These are phyloP conservation scores for Atherinomorus stipes DNA, from an alignment of 2,113 vertebrate species.

Conservation along the genomic window DNA sequence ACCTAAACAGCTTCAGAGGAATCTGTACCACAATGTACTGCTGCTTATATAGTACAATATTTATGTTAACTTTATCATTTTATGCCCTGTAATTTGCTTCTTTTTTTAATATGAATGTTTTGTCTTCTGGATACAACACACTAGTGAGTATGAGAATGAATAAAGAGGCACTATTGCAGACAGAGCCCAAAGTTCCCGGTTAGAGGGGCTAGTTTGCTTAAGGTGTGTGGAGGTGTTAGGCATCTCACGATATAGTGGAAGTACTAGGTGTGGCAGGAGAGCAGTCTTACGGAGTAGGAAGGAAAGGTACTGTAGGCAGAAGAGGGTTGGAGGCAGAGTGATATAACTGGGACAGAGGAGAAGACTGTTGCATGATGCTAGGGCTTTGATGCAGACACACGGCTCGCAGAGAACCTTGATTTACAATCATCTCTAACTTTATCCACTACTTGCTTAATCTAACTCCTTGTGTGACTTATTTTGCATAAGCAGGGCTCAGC, in stretches of 20 bases:
- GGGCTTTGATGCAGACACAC: constrained; percentile 44
- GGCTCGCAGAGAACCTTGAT: neutral
- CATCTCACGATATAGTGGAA: constrained; percentile 44
- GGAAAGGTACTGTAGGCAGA: constrained; percentile 57
- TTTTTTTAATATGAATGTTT: constrained; percentile 6
- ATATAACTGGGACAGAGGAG: constrained; percentile 59
- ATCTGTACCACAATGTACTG: constrained; percentile 16
- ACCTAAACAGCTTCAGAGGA: constrained; percentile 37
- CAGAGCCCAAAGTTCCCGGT: constrained; percentile 36
- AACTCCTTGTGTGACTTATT: neutral
- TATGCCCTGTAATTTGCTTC: neutral
- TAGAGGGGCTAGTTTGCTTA: constrained; percentile 42
- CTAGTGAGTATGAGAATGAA: constrained; percentile 27
- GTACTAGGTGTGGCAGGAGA: constrained; percentile 34
- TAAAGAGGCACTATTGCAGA: constrained; percentile 9
- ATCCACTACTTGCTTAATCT: neutral
- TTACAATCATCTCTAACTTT: neutral
- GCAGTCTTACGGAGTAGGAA: constrained; percentile 51
- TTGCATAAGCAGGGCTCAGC: neutral
- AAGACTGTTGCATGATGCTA: constrained; percentile 42
- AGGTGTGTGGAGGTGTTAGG: constrained; percentile 55
- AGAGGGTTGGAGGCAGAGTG: constrained; percentile 43
- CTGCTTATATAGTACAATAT: constrained; percentile 21
- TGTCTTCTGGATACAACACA: neutral
- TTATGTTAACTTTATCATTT: constrained; percentile 17